Conservation (phyloP, 2,888 invertebrate species). For the Stramonita haemastoma region DNA sequence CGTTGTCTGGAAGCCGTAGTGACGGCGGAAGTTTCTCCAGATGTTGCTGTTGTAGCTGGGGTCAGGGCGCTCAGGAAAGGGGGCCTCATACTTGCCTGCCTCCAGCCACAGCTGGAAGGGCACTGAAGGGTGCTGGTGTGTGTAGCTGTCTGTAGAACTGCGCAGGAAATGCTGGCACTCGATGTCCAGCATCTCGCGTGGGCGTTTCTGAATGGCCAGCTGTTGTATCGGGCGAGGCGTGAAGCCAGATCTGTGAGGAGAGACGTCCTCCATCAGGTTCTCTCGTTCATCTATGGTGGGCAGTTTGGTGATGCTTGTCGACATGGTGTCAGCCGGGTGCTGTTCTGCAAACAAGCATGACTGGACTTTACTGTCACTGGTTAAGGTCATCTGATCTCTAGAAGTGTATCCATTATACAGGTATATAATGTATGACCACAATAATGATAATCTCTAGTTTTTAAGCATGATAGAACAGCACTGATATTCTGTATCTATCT, state of each 20-base stretch:
- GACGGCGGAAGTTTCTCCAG: conserved; percentile 75
- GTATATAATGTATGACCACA: not conserved
- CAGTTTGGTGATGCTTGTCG: conserved; percentile 49
- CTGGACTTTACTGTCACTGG: not conserved
- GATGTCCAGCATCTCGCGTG: conserved; percentile 69
- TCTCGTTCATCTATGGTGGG: conserved; percentile 73
- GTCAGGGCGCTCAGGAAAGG: conserved; percentile 69
- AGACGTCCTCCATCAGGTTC: conserved; percentile 58
- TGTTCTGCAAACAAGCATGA: not conserved
- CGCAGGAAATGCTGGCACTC: conserved; percentile 74
- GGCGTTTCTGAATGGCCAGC: conserved; percentile 61
- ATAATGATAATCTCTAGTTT: not conserved
- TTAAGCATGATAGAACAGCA: not conserved
- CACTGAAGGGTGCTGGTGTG: conserved; percentile 63
- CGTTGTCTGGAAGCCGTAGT: conserved; percentile 69
- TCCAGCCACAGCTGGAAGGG: conserved; percentile 75
- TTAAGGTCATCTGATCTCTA: too few relatives aligned
- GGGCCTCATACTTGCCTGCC: conserved; percentile 74
- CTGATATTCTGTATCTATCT: not conserved
- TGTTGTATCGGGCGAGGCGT: conserved; percentile 70
- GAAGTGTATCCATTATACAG: not conserved
- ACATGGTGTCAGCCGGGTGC: conserved; percentile 28
- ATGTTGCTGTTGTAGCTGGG: conserved; percentile 75
- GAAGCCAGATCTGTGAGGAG: conserved; percentile 70
- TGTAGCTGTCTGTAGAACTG: conserved; percentile 59